Conservation (phyloP, 2,113 vertebrate species). For the Rynchops niger region DNA sequence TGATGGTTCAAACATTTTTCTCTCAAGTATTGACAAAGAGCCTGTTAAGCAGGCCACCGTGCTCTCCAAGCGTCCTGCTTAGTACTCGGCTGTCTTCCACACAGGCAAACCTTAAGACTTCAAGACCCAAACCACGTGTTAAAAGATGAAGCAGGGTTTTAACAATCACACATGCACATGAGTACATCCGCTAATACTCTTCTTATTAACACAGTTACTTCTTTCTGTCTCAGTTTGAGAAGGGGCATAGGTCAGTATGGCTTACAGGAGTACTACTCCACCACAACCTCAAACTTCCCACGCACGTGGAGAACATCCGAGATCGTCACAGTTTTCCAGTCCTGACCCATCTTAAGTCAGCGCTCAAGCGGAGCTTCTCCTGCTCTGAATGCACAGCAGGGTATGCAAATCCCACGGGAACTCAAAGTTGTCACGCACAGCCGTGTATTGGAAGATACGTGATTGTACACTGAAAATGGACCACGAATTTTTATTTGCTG, state of each 20-base stretch:
- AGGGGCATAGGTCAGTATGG: background rate
- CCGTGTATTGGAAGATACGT: rapidly evolving
- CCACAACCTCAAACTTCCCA: background rate
- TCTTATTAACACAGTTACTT: background rate
- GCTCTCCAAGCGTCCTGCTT: rapidly evolving
- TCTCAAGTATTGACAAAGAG: background rate
- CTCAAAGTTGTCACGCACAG: too few relatives aligned
- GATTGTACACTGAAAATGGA: rapidly evolving
- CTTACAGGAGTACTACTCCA: background rate
- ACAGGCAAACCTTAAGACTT: background rate
- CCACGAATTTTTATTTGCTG: background rate
- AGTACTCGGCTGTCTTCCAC: background rate
- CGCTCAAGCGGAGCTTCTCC: background rate
- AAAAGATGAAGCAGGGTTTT: background rate
- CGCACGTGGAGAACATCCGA: rapidly evolving
- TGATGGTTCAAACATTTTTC: background rate
- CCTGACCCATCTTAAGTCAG: background rate
- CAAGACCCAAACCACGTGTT: background rate
- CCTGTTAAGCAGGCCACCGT: rapidly evolving
- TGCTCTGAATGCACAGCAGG: background rate
- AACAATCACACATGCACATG: background rate
- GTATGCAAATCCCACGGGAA: background rate
- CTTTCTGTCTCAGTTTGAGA: background rate
- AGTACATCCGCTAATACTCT: background rate
- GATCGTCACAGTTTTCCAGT: rapidly evolving